A percentile compares a stretch with the other conserved stretches of the same genome.
These are phyloP conservation scores for Drosophila pectinifera DNA, from an alignment of 1,140 invertebrate species.

Conservation along the genomic window DNA sequence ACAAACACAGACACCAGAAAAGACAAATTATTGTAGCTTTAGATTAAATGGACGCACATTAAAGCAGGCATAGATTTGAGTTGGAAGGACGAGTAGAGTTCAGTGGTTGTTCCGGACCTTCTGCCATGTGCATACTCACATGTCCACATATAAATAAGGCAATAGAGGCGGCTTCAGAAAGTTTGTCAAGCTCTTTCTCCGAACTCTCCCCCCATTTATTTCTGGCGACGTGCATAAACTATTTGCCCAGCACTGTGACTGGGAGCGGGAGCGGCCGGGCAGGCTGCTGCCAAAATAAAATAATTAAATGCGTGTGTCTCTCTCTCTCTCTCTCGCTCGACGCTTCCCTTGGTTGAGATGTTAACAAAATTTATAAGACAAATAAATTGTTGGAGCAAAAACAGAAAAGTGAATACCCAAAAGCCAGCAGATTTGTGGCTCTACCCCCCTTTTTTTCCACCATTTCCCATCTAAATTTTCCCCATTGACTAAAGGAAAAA, in stretches of 20 bases:
- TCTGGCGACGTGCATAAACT: conserved; percentile 54
- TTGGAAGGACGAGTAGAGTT: conserved; percentile 11
- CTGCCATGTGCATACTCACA: neutral
- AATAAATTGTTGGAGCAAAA: conserved; percentile 53
- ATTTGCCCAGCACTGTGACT: conserved; percentile 40
- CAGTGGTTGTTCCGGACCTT: conserved; percentile 6
- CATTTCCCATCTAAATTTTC: neutral
- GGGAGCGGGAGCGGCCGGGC: neutral
- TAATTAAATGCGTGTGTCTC: conserved; percentile 51
- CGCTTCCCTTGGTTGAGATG: conserved; percentile 46
- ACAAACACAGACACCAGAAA: conserved; percentile 8
- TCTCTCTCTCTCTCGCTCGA: neutral
- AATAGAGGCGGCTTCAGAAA: conserved; percentile 42
- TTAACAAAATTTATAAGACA: conserved; percentile 64
- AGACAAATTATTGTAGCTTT: conserved; percentile 62
- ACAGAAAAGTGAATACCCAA: conserved; percentile 25
- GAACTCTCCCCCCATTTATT: conserved; percentile 27
- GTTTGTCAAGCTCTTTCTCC: conserved; percentile 43
- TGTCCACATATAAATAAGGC: conserved; percentile 41
- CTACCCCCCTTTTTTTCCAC: neutral
- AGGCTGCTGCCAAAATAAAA: conserved; percentile 46
- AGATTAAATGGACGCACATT: conserved; percentile 61
- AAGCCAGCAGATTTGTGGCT: conserved; percentile 50
- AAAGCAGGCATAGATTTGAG: conserved; percentile 25
- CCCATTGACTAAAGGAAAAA: conserved; percentile 7